Conservation (phyloP, 2,113 vertebrate species). For the Phylloscopus trochilus region DNA sequence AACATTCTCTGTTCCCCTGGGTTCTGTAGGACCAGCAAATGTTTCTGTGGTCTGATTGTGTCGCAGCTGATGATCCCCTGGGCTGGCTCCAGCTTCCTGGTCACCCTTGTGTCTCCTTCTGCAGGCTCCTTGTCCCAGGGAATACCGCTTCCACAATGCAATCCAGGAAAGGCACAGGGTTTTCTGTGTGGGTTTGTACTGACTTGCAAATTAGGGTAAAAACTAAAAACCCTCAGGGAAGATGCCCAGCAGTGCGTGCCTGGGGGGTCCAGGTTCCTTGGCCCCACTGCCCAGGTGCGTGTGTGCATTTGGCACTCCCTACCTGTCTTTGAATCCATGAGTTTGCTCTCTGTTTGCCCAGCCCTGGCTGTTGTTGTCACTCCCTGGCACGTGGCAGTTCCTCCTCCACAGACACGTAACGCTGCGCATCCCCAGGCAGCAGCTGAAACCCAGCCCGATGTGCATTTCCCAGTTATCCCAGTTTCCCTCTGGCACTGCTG, state of each 20-base stretch:
- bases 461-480: background rate
- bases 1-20: background rate
- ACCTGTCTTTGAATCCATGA: accelerated
- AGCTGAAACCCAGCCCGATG: background rate
- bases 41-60: background rate
- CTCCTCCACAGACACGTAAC: accelerated
- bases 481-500: background rate
- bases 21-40: background rate
- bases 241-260: background rate
- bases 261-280: background rate
- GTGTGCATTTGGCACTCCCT: background rate
- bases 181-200: background rate
- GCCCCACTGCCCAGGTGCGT: no score
- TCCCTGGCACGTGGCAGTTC: background rate
- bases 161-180: background rate
- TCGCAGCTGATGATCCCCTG: background rate
- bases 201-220: background rate
- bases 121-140: background rate
- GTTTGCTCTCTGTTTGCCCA: background rate
- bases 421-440: background rate
- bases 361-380: background rate
- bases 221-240: background rate
- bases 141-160: background rate
- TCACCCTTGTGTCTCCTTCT: background rate
- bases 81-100: background rate